Percentiles rank a stretch among this genome's conserved stretches.
Evolutionary conservation across 2,113 vertebrate species (phyloP).

Genomic region (Rhinopithecus roxellana): DNA sequence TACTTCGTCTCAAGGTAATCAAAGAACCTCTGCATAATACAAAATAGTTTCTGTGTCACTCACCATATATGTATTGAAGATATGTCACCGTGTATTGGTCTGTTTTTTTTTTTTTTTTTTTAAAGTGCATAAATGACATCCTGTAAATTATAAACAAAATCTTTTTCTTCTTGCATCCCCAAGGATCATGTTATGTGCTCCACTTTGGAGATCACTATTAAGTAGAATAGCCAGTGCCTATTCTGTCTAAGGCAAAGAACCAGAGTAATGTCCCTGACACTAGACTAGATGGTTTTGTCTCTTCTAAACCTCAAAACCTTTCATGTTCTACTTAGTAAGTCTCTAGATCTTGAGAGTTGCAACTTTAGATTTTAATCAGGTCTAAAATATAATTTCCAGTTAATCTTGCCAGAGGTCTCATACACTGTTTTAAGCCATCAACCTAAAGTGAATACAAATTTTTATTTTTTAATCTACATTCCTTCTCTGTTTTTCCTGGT

Average conservation of each 20-base stretch:
- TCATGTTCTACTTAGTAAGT: background rate
- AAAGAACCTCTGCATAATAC: background rate
- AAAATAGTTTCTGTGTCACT: constrained; percentile 33
- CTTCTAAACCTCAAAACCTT: background rate
- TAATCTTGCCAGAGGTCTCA: background rate
- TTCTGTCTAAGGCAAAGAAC: background rate
- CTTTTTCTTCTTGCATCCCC: background rate
- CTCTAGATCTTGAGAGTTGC: background rate
- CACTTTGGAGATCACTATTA: background rate
- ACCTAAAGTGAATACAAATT: background rate
- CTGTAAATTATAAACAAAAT: background rate
- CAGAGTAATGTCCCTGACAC: background rate
- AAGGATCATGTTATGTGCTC: background rate
- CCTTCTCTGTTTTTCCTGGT: background rate
- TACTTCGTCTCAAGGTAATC: background rate
- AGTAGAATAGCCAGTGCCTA: background rate
- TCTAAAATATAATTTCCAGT: background rate
- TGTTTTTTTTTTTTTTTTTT: background rate
- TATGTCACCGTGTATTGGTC: background rate
- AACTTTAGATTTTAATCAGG: background rate
- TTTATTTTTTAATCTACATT: background rate
- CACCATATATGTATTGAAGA: background rate
- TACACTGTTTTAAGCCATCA: background rate
- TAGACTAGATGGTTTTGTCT: background rate
- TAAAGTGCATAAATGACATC: background rate